Base-by-base conservation (phyloP, 2,797 vertebrate genomes). In the Sternotherus odoratus region DNA sequence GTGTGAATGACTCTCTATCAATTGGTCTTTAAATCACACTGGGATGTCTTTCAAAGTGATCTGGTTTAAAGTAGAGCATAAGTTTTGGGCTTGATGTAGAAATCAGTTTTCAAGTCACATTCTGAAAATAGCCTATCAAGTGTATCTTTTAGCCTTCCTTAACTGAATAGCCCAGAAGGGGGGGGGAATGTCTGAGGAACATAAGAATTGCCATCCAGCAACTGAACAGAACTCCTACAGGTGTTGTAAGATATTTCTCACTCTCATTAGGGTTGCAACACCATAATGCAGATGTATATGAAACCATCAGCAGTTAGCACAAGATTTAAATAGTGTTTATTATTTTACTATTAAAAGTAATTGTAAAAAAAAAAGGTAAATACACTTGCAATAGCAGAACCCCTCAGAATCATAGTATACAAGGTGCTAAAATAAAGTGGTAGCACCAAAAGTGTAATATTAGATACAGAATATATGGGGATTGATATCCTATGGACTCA, bases 361-460 rank as follows among this genome's bases (percentile, higher is more conserved):
- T n/a, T n/a, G n/a, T n/a, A n/a, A n/a, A n/a, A n/a, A n/a, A n/a
- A n/a, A n/a, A n/a, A n/a, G n/a, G 66, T 79, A 91, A 95, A 85
- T 46, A 89, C 24, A 85, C 6, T 69, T 82, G 77, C 54, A 77
- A 82, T 56, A 60, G 33, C 74, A 86, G 5, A 85, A 1, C 78
- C 92, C 85, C 81, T 91, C 51, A 94, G 88, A 91, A 79, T 54
- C 69, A 90, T 85, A 17, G 51, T 46, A 85, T 84, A 28, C 54
- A 3, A 83, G 28, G 2, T 6, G 0, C 72, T 48, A 8, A 19
- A 72, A 90, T 43, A 46, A 16, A 5, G 50, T 43, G 8, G 3
- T 12, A 90, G 50, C 51, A 4, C 1, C 21, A 33, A 6, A 87
- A 1, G 0, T 28, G 0, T 36, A n/a, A 75, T 80, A 81, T 82